A percentile compares a stretch with the other conserved stretches of the same genome.
Evolutionary conservation across 2,113 vertebrate species (phyloP).

Genomic region (Synodontis membranacea): DNA sequence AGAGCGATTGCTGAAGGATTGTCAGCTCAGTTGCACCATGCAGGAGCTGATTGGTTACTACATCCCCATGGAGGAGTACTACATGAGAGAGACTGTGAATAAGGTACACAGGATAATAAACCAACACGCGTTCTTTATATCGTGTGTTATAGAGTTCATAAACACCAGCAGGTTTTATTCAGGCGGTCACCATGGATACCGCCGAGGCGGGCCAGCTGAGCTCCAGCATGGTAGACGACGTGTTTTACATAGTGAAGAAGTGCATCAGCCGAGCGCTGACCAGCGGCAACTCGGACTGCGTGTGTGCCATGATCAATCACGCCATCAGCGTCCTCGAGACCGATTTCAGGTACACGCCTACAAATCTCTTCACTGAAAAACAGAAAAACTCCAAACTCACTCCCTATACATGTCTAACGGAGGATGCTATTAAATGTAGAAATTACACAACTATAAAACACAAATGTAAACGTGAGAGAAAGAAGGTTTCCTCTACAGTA

Average conservation of each 20-base stretch:
- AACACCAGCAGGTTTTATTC: not conserved
- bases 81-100: slow-evolving; percentile 96
- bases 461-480: not conserved
- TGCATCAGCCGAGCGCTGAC: slow-evolving; percentile 94
- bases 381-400: not conserved
- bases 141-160: not conserved
- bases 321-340: slow-evolving; percentile 90
- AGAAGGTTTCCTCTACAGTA: not conserved
- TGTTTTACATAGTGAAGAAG: slow-evolving; percentile 99
- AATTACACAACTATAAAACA: no score
- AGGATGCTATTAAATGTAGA: not conserved
- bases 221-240: slow-evolving; percentile 98
- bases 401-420: not conserved
- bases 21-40: slow-evolving; percentile 88
- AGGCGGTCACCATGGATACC: slow-evolving; percentile 95
- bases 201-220: slow-evolving; percentile 92
- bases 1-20: slow-evolving; percentile 91
- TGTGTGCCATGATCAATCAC: slow-evolving; percentile 99
- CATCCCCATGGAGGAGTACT: slow-evolving; percentile 98
- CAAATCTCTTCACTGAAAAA: not conserved
- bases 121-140: not conserved
- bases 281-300: slow-evolving; percentile 95
- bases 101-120: slow-evolving; percentile 76
- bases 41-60: slow-evolving; percentile 97
- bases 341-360: slow-evolving; percentile 84